phyloP scores from a whole-genome alignment of 2,113 vertebrate species.

The Poecile atricapillus region DNA sequence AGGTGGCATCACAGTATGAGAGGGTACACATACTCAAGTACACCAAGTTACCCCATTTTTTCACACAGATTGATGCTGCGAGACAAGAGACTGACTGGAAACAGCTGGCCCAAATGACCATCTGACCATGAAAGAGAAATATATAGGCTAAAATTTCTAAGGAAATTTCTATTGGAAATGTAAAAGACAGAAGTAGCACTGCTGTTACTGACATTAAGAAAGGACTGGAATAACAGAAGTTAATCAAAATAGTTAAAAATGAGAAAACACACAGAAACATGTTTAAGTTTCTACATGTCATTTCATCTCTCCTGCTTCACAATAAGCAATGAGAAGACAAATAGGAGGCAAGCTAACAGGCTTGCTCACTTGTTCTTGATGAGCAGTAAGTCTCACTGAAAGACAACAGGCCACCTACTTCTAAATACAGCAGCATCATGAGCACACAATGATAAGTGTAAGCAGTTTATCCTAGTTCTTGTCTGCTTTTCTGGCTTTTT shows the following conservation, averaged over 20 bases:
- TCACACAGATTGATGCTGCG: background rate
- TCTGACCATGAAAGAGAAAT: background rate
- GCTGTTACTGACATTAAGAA: background rate
- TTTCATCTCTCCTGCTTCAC: background rate
- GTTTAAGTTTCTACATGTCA: background rate
- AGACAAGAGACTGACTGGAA: background rate
- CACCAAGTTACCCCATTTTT: background rate
- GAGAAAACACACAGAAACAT: background rate
- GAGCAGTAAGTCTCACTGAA: background rate
- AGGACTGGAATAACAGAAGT: background rate
- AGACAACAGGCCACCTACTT: background rate
- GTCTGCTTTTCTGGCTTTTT: background rate
- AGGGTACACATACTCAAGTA: background rate
- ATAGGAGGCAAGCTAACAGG: background rate
- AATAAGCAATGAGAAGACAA: background rate
- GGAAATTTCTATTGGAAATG: background rate
- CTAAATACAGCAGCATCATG: background rate
- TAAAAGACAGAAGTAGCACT: background rate
- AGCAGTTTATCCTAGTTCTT: background rate
- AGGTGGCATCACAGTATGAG: background rate
- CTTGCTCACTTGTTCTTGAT: background rate
- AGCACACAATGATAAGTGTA: background rate
- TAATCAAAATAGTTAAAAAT: background rate
- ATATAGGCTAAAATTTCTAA: background rate
- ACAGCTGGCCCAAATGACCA: background rate